Percentiles rank a stretch among this genome's conserved stretches.
Conservation (phyloP, 2,888 invertebrate genomes). For the Helobdella robusta region DNA sequence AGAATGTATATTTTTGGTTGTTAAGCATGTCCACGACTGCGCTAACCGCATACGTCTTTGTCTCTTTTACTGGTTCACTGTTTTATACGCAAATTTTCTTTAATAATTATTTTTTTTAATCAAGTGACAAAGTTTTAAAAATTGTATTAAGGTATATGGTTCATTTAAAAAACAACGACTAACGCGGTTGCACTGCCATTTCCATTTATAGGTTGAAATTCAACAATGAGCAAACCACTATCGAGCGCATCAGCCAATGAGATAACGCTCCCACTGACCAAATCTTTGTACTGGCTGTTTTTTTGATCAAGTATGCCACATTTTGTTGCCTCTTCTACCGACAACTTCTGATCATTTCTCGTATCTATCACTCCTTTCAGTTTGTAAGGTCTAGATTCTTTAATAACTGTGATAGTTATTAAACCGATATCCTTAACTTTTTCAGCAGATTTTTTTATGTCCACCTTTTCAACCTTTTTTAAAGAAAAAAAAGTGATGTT, state of each 20-base stretch:
- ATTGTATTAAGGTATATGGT: no score
- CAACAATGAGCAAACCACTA: constrained; percentile 33
- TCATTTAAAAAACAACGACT: no score
- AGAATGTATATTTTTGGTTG: constrained; percentile 37
- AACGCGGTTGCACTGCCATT: no score
- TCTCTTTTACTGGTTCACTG: constrained; percentile 38
- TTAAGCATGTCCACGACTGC: constrained; percentile 42
- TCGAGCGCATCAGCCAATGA: constrained; percentile 35
- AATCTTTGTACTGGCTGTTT: constrained; percentile 30
- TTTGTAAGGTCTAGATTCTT: constrained; percentile 42
- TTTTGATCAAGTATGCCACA: constrained; percentile 31
- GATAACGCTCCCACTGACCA: constrained; percentile 24
- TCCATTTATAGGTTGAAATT: constrained; percentile 32
- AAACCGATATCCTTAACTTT: constrained; percentile 45
- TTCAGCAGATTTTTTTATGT: constrained; percentile 42
- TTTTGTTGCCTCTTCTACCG: constrained; percentile 14
- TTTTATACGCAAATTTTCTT: no score
- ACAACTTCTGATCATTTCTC: not conserved
- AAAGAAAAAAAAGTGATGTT: no score
- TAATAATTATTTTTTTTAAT: no score
- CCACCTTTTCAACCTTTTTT: constrained; percentile 39
- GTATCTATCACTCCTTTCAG: constrained; percentile 25
- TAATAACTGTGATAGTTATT: constrained; percentile 43
- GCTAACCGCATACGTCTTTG: constrained; percentile 46
- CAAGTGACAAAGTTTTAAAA: no score